Evolutionary conservation across 2,888 invertebrate species (phyloP), one percentile per base, ranked within the genome.

Genomic region (Scelioninae gen. 1): DNA sequence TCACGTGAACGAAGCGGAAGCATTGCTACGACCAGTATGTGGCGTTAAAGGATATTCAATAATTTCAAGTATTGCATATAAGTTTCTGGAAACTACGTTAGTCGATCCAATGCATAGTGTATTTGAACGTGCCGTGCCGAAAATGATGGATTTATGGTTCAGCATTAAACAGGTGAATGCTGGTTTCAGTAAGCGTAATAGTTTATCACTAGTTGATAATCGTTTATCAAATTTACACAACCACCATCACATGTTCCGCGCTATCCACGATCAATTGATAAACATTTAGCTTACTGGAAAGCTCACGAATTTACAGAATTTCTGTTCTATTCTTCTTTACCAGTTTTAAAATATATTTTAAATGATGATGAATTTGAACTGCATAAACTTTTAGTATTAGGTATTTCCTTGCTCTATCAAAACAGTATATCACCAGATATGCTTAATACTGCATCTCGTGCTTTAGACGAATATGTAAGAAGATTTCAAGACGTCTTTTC

Each of bases 401-500:
- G n/a, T n/a, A n/a, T n/a, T n/a, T n/a, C n/a, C n/a, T n/a, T 85
- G 0, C 16, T 86, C 7, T 77, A 75, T 62, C 51, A 68, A 40
- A 11, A 72, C 1, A 84, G 84, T 45, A 72, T 88, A 11, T 78
- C 84, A 5, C 15, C 43, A n/a, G 23, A 72, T 15, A 66, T 58
- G 29, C 43, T 85, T 9, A 5, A 58, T 23, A 15, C 53, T 32
- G 85, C 85, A 16, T 29, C 40, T 10, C 56, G 23, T 11, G 60
- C 34, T 45, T 45, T 86, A 10, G 51, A 68, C 10, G 74, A 83
- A 40, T 86, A 68, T 56, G 84, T 82, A 1, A 40, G 43, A 51
- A 23, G 58, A 23, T 87, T 84, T 34, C 58, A 86, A 65, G 32
- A 56, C 11, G 53, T 85, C 13, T 88, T 87, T 75, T 81, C 83